phyloP scores from a whole-genome alignment of 2,797 vertebrate genomes.

The Cephalopachus bancanus region DNA sequence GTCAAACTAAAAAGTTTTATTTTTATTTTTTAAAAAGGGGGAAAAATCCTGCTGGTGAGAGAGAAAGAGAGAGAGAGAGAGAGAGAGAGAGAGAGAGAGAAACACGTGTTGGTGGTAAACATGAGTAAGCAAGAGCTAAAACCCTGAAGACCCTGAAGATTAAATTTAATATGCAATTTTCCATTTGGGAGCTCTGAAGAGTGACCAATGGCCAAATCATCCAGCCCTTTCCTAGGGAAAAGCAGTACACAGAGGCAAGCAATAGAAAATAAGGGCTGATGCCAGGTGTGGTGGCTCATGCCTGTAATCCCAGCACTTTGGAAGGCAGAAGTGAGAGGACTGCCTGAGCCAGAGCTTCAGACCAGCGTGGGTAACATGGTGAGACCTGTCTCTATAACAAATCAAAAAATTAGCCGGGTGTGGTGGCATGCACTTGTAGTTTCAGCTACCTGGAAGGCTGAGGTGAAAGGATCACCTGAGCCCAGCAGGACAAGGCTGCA shows the following conservation, averaged over 20 bases:
- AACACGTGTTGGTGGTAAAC: background rate
- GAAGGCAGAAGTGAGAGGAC: too few species aligned
- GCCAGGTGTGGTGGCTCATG: too few species aligned
- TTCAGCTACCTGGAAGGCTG: too few species aligned
- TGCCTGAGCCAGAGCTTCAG: too few species aligned
- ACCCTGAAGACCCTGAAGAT: background rate
- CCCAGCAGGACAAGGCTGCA: too few species aligned
- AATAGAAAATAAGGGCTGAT: background rate
- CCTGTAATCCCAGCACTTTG: too few species aligned
- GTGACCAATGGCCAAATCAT: background rate
- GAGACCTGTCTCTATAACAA: too few species aligned
- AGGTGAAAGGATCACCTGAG: too few species aligned
- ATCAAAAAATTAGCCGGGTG: too few species aligned
- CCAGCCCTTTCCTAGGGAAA: background rate
- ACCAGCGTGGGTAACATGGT: too few species aligned
- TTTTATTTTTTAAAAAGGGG: background rate
- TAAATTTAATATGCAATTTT: conserved; percentile 33
- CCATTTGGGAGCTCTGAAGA: conserved; percentile 18
- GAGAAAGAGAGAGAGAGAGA: background rate
- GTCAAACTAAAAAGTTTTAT: background rate
- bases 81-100: too few species aligned
- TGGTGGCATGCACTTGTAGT: too few species aligned
- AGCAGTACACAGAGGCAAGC: background rate
- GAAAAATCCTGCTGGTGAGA: background rate
- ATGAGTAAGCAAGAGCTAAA: conserved; percentile 60